Base-by-base conservation (phyloP, 2,888 invertebrate genomes). In the Leptura quadrifasciata region DNA sequence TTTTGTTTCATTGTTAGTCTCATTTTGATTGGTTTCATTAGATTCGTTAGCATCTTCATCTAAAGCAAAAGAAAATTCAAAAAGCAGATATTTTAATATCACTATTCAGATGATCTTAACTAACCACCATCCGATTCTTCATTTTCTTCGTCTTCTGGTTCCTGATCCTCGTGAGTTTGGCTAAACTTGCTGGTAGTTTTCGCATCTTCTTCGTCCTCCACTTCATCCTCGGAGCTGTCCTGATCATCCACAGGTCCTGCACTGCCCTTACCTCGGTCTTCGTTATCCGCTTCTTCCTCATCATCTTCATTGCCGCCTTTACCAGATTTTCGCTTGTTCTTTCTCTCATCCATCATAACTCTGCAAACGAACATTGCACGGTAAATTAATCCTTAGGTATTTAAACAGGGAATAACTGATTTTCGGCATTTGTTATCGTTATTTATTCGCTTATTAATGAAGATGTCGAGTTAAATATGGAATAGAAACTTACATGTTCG, bases 171-270 rank as follows among this genome's bases (percentile, higher is more conserved):
- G 60, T 89, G 89, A 55, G 79, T 80, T 61, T 86, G 80, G 39
- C 86, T 77, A 67, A 83, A 85, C 80, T 87, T 91, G 88, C 80
- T 90, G 0, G 84, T 81, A 15, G 82, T 72, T 90, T 83, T 89
- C 78, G 85, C 91, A 89, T 82, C 91, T 76, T 92, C 92, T 15
- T 90, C 90, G 80, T 92, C 93, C 21, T 92, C 92, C 10, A 90
- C 91, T 74, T 95, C 95, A 76, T 93, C 94, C 79, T 94, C 94
- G 0, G 94, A 93, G 79, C 94, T 93, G 89, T 81, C 88, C 82
- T 57, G 85, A 20, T 85, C 85, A n/a, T 6, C 63, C 15, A 2
- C n/a, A 5, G 47, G 47, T n/a, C n/a, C 47, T n/a, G 1, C 47
- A 6, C n/a, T 47, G 47, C 12, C n/a, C n/a, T 5, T n/a, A 47